Evolutionary conservation across 2,797 vertebrate genomes (phyloP).

Genomic region (Liasis olivaceus): DNA sequence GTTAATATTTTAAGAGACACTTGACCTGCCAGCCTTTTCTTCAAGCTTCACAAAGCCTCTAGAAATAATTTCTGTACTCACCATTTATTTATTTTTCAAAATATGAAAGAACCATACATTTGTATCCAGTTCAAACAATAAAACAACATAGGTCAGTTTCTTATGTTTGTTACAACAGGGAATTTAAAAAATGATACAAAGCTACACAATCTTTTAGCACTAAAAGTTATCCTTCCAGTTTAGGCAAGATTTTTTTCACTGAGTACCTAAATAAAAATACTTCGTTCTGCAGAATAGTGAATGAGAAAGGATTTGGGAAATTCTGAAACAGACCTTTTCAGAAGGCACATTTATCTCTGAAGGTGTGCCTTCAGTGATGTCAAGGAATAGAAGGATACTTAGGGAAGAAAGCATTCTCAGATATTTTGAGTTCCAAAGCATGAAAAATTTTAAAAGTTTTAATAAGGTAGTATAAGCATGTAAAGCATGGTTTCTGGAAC

Average conservation of each 20-base stretch:
- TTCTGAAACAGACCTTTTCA: background rate
- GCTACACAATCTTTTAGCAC: background rate
- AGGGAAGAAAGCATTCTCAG: background rate
- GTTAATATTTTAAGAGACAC: background rate
- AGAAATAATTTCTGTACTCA: background rate
- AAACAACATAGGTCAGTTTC: background rate
- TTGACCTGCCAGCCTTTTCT: background rate
- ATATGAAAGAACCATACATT: background rate
- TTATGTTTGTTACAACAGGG: background rate
- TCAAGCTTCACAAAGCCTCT: background rate
- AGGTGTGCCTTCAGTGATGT: background rate
- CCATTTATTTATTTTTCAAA: background rate
- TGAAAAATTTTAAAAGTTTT: background rate
- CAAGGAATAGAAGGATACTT: background rate
- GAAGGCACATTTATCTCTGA: background rate
- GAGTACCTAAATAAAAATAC: background rate
- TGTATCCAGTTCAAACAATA: background rate
- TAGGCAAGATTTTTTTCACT: background rate
- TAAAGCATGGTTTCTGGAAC: background rate
- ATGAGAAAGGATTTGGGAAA: background rate
- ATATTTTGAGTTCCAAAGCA: background rate
- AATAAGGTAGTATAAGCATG: background rate
- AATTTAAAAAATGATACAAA: background rate
- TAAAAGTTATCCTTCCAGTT: background rate
- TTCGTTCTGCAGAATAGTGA: background rate